Percentiles rank a stretch among this genome's conserved stretches.
Evolutionary conservation across 2,113 vertebrate genomes (phyloP).

Genomic region (Phainopepla nitens): DNA sequence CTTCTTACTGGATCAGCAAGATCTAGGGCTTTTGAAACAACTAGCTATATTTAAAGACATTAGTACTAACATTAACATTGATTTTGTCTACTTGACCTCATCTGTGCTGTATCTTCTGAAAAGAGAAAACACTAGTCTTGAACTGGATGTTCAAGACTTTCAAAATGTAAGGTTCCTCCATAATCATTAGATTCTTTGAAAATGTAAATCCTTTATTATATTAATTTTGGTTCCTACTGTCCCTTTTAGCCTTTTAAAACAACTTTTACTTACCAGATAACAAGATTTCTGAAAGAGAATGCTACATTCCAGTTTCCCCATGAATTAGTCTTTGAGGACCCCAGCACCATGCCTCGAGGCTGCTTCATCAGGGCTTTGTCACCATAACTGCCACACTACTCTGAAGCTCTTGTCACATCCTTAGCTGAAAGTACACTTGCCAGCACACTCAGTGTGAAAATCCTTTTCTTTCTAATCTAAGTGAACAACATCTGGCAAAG

Average conservation of each 20-base stretch:
- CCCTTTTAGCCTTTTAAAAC: neutral
- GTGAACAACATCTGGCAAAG: constrained; percentile 60
- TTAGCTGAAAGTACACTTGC: neutral
- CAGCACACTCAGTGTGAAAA: neutral
- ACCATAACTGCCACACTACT: neutral
- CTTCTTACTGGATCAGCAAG: neutral
- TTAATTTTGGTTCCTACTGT: neutral
- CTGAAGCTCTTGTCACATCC: neutral
- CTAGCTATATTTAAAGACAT: neutral
- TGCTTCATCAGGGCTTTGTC: neutral
- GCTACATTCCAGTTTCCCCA: neutral
- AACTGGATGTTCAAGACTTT: neutral
- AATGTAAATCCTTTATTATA: neutral
- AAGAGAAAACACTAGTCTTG: neutral
- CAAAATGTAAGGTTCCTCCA: neutral
- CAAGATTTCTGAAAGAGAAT: neutral
- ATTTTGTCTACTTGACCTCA: neutral
- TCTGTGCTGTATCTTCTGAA: neutral
- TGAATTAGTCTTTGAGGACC: neutral
- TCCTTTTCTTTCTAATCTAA: neutral
- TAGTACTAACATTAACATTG: neutral
- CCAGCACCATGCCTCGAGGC: neutral
- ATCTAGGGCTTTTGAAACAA: neutral
- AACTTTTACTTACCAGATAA: neutral
- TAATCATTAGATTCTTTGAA: neutral